Evolutionary conservation across 1,140 invertebrate species (phyloP).

Genomic region (Conopomorpha cramerella): DNA sequence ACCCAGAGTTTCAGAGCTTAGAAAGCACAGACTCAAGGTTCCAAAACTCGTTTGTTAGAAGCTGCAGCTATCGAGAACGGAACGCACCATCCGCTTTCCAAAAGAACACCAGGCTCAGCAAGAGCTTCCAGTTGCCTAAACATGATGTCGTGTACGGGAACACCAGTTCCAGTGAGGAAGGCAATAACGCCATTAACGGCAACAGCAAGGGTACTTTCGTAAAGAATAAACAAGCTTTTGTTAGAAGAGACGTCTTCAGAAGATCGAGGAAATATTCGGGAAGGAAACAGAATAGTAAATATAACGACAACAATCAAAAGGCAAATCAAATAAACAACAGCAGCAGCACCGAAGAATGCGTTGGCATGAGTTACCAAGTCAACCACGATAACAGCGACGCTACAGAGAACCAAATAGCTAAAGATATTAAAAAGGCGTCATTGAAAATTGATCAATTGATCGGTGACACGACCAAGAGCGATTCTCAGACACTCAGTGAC

Average conservation of each 20-base stretch:
- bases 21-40: conserved; percentile 61
- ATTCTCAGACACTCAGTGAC: conserved; percentile 47
- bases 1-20: conserved; percentile 61
- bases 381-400: conserved; percentile 57
- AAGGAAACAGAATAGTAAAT: conserved; percentile 57
- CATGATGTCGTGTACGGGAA: conserved; percentile 51
- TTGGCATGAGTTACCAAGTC: conserved; percentile 52
- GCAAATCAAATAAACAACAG: conserved; percentile 40
- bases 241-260: conserved; percentile 52
- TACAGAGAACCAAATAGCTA: conserved; percentile 61
- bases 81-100: conserved; percentile 56
- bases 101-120: conserved; percentile 58
- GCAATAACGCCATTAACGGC: conserved; percentile 36
- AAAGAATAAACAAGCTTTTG: conserved; percentile 65
- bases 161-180: conserved; percentile 57
- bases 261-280: conserved; percentile 59
- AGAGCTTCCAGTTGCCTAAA: conserved; percentile 57
- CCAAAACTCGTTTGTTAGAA: conserved; percentile 57
- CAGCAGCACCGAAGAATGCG: conserved; percentile 58
- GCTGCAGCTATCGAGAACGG: conserved; percentile 63
- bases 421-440: conserved; percentile 57
- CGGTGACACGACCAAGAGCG: conserved; percentile 59
- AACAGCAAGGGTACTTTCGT: conserved; percentile 61
- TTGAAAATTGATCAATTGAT: conserved; percentile 63
- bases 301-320: conserved; percentile 53